Conservation (phyloP, 1,140 invertebrate species). For the Achatina immaculata region DNA sequence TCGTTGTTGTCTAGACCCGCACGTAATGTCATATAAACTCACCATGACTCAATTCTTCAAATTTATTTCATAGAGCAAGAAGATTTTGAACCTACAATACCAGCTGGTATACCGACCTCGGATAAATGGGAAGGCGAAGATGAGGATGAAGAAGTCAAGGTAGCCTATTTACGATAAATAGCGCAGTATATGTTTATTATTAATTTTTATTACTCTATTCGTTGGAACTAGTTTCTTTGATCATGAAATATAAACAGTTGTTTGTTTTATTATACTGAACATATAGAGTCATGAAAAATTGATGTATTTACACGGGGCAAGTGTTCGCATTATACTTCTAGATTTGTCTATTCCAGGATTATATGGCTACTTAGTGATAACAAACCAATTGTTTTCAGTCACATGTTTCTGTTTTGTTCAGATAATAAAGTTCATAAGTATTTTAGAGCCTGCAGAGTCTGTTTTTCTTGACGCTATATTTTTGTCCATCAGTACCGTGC, state of each 20-base stretch:
- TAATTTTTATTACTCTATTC: not conserved
- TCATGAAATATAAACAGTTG: not conserved
- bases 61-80: constrained; percentile 47
- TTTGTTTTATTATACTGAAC: not conserved
- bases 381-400: too few relatives aligned
- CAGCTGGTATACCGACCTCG: constrained; percentile 34
- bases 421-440: too few relatives aligned
- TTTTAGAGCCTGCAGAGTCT: too few relatives aligned
- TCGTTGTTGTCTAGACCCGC: too few relatives aligned
- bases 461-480: too few relatives aligned
- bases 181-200: not conserved
- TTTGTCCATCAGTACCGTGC: too few relatives aligned
- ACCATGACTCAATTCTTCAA: not conserved
- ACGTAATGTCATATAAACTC: not conserved
- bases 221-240: not conserved
- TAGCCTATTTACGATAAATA: constrained; percentile 67
- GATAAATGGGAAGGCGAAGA: constrained; percentile 91
- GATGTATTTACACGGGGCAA: not conserved
- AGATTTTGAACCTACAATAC: constrained; percentile 48
- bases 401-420: too few relatives aligned
- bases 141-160: constrained; percentile 84
- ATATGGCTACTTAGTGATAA: too few relatives aligned
- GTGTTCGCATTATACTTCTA: too few relatives aligned
- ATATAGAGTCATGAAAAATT: not conserved
- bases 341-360: too few relatives aligned